Base-by-base conservation (phyloP, 2,888 invertebrate genomes). In the Rhingia rostrata region DNA sequence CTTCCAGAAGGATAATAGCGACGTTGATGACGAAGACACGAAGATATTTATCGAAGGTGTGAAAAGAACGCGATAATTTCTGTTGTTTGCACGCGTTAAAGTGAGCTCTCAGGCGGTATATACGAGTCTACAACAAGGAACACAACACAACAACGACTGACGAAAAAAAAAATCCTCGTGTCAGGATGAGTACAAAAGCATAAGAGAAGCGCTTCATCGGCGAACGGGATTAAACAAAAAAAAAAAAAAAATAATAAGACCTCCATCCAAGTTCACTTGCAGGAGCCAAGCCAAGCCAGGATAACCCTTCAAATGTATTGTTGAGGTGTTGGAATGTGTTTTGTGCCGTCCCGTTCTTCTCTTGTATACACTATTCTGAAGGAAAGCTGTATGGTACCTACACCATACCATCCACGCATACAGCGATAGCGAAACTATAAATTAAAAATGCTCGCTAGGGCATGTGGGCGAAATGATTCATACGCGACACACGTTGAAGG, bases 371-470 rank as follows among this genome's bases (percentile, higher is more conserved):
- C 56, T 51, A 51, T 78, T 78, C 56, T 64, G 51, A 37, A 45
- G 22, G 22, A 22, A 22, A 22, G 22, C 22, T 22, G 22, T 22
- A 22, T 22, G 22, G 2, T 2, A 22, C 22, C 22, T 22, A 22
- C 22, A 22, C 22, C 2, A 22, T 22, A 22, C 22, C 22, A 22
- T 22, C 22, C n/a, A 72, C 51, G 47, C n/a, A 39, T n/a, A 43
- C 7, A 33, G 66, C n/a, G 35, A 9, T 22, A 14, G 43, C 14
- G 54, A 54, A 82, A 82, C 77, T 82, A 77, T 60, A 72, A 82
- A 70, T 69, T 69, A 69, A 80, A 69, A 80, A 82, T 70, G 35
- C 64, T 66, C 35, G 60, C 47, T 64, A 64, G 64, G 63, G 75
- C 61, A 69, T 74, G 43, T 53, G 70, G 32, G 41, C 70, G 60